These are phyloP conservation scores for Thalassarche chlororhynchos DNA, from an alignment of 2,113 vertebrate genomes.

Conservation along the genomic window DNA sequence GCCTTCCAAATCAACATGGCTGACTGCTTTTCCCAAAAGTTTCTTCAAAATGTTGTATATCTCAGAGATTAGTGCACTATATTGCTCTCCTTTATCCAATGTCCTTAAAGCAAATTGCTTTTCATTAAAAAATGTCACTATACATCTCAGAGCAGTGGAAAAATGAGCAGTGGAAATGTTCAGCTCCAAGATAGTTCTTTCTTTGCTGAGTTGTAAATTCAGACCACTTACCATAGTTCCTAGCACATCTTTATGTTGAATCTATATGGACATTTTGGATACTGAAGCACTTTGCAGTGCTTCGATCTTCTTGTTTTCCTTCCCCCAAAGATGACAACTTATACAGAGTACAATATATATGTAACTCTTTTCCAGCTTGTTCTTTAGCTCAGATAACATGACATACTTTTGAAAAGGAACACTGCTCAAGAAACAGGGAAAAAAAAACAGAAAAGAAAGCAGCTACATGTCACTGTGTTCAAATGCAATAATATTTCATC, in stretches of 20 bases:
- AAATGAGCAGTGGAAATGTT: not conserved
- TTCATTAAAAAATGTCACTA: not conserved
- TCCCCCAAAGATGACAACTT: not conserved
- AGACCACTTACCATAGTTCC: not conserved
- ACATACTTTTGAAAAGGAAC: not conserved
- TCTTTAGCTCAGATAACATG: not conserved
- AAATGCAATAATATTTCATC: not conserved
- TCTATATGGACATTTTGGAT: not conserved
- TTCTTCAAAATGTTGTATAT: not conserved
- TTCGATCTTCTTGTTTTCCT: not conserved
- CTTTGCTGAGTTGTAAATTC: not conserved
- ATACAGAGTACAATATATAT: not conserved
- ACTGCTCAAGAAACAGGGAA: not conserved
- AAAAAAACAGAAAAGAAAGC: not conserved
- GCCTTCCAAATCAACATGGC: not conserved
- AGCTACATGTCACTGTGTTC: not conserved
- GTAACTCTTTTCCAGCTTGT: not conserved
- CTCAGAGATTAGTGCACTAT: not conserved
- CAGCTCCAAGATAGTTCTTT: not conserved
- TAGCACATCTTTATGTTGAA: not conserved
- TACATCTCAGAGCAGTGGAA: not conserved
- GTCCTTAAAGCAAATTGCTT: not conserved
- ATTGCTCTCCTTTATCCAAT: not conserved
- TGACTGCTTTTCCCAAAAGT: not conserved
- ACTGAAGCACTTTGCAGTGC: not conserved